These are phyloP conservation scores for Grammomys dolichurus DNA, from an alignment of 2,113 vertebrate species.

Conservation along the genomic window DNA sequence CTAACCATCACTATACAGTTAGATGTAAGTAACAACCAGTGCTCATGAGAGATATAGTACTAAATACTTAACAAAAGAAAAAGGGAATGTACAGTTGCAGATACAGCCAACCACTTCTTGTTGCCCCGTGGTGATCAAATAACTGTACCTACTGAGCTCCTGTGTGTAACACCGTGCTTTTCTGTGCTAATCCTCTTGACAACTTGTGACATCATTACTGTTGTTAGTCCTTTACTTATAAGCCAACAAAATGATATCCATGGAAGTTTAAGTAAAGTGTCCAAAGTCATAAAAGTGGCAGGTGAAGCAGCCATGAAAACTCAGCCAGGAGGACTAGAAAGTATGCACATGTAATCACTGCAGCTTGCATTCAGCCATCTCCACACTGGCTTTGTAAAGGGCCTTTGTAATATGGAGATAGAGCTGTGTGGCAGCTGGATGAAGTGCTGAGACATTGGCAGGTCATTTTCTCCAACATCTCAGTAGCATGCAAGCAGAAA, in stretches of 20 bases:
- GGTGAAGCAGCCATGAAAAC: background rate
- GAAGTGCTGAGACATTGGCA: background rate
- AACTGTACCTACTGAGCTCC: background rate
- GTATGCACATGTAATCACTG: too few relatives aligned
- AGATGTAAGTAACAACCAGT: background rate
- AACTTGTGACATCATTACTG: background rate
- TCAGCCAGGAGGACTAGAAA: background rate
- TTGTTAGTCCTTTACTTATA: background rate
- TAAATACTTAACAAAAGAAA: background rate
- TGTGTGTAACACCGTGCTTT: background rate
- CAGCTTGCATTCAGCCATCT: background rate
- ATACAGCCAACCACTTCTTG: background rate
- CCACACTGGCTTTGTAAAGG: background rate
- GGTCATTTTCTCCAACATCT: background rate
- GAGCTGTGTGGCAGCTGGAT: background rate
- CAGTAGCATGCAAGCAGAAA: background rate
- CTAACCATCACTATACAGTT: background rate
- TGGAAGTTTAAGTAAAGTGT: background rate
- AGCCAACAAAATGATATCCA: background rate
- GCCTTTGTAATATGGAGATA: background rate
- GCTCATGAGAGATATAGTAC: background rate
- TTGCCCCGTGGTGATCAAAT: background rate
- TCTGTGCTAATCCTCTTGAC: background rate
- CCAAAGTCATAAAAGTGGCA: background rate
- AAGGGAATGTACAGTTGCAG: background rate